Evolutionary conservation across 2,797 vertebrate genomes (phyloP), one percentile per base, ranked within the genome.

Genomic region (Paedocypris micromegethes): DNA sequence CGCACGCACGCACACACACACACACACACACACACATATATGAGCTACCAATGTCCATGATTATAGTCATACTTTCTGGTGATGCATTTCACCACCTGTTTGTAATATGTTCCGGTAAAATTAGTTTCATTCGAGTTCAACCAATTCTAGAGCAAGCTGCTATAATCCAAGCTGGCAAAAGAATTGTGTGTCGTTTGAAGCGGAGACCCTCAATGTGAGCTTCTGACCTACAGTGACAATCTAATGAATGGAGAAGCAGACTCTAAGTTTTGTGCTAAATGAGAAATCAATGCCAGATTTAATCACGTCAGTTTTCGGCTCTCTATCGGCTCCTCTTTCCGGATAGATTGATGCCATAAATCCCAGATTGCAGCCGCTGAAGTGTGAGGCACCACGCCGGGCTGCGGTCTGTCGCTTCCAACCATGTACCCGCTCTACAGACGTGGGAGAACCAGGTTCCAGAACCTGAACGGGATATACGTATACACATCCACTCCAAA

Each of bases 381-480:
- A 39, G 61, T 42, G 80, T 75, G 81, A 86, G 77, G 80, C 61
- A 4, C 81, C 84, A 82, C 72, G 72, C 77, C 67, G 80, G 76
- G 83, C 44, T 2, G 60, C 83, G 78, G 84, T 87, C 86, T 89
- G 88, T 85, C 74, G 47, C 78, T 83, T 73, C 53, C 68, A 78
- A 77, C n/a, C 4, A 74, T 74, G 66, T 42, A 47, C 77, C 76
- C 37, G 72, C 47, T 64, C 61, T 74, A 73, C 72, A 5, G 54
- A 68, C 78, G 74, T 71, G 41, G 1, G 72, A 72, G 39, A 9
- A 62, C 43, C 51, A 8, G 55, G 45, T 58, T 42, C 23, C 23
- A 23, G 66, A 58, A 63, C 5, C 41, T 46, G 43, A 57, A 9
- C 50, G 49, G 56, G 41, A 68, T 59, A 68, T 70, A 62, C 40